Conservation (phyloP, 2,888 invertebrate genomes). For the Tigriopus californicus region DNA sequence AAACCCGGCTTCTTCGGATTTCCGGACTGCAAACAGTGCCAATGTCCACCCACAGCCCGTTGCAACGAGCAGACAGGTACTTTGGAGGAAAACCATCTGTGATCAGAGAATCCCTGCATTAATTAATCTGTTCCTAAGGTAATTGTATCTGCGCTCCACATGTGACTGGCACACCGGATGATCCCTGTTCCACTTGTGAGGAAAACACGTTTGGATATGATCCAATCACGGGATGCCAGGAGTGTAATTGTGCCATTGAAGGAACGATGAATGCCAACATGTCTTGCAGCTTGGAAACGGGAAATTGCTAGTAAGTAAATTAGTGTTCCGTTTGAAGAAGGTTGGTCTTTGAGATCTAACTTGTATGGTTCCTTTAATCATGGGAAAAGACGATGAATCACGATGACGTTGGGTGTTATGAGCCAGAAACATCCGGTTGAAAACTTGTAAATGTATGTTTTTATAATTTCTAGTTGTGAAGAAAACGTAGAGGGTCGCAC, state of each 20-base stretch:
- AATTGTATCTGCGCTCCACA: slow-evolving; percentile 78
- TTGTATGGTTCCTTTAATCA: too few relatives aligned
- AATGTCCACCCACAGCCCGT: slow-evolving; percentile 61
- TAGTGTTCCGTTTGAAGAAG: not conserved
- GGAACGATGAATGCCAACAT: slow-evolving; percentile 54
- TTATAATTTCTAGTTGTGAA: slow-evolving; percentile 41
- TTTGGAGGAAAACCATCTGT: too few relatives aligned
- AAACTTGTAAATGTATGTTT: not conserved
- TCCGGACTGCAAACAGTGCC: slow-evolving; percentile 74
- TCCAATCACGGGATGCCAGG: slow-evolving; percentile 81
- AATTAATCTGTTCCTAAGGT: slow-evolving; percentile 34
- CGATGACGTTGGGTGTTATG: too few relatives aligned
- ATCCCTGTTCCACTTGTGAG: slow-evolving; percentile 62
- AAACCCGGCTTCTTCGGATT: slow-evolving; percentile 84
- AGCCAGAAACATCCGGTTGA: too few relatives aligned
- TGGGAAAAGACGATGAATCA: too few relatives aligned
- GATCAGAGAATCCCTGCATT: too few relatives aligned
- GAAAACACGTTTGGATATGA: slow-evolving; percentile 79
- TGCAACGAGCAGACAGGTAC: slow-evolving; percentile 52
- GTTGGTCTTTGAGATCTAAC: too few relatives aligned
- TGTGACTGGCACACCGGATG: slow-evolving; percentile 53
- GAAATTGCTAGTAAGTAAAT: slow-evolving; percentile 50
- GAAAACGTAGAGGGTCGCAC: slow-evolving; percentile 66
- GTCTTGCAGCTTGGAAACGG: slow-evolving; percentile 71
- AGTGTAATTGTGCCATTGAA: slow-evolving; percentile 67